Percentiles rank a stretch among this genome's conserved stretches.
phyloP scores from a whole-genome alignment of 2,113 vertebrate species.

The Telmatochromis bifrenatus region DNA sequence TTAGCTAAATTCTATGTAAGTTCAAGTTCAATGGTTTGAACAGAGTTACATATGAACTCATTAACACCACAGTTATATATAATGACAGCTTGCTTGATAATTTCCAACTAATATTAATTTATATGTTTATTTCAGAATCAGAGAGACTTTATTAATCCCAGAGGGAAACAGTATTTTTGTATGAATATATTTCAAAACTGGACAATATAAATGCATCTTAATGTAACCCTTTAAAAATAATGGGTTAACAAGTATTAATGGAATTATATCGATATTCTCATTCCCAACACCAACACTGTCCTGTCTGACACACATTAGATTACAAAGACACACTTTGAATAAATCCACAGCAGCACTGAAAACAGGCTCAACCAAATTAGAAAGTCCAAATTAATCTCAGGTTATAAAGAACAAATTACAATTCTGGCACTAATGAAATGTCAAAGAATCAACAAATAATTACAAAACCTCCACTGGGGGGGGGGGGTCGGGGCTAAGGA shows the following conservation, averaged over 20 bases:
- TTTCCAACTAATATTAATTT: neutral
- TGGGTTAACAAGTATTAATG: neutral
- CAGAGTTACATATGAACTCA: neutral
- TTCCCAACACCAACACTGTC: neutral
- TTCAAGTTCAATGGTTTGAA: neutral
- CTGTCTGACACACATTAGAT: neutral
- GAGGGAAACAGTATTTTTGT: neutral
- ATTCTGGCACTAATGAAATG: neutral
- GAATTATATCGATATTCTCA: neutral
- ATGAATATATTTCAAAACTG: neutral
- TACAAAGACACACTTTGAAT: neutral
- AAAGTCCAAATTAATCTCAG: neutral
- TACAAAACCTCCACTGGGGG: neutral
- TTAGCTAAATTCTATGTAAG: neutral
- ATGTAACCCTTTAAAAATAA: neutral
- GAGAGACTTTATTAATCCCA: neutral
- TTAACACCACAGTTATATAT: neutral
- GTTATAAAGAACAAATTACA: neutral
- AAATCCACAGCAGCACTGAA: neutral
- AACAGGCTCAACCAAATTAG: neutral
- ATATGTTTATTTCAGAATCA: neutral
- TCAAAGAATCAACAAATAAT: accelerated
- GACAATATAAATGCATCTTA: neutral
- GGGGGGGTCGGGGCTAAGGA: neutral
- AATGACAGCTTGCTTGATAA: neutral